phyloP scores from a whole-genome alignment of 2,113 vertebrate species.

The Xenopus borealis region DNA sequence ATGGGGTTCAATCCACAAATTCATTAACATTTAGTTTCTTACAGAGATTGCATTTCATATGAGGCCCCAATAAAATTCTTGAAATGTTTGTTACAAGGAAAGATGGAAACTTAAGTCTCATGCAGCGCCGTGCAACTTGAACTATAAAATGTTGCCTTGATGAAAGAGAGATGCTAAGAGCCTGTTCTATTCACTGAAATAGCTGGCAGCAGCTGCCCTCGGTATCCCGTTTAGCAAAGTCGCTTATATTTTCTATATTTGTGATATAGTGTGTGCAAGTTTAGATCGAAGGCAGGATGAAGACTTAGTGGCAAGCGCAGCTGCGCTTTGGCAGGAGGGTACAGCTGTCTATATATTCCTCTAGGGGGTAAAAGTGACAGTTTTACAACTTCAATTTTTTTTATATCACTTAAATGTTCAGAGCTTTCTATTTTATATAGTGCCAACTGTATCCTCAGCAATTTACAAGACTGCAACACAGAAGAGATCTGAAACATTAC shows the following conservation, averaged over 20 bases:
- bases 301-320: conserved; percentile 40
- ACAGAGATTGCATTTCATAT: background rate
- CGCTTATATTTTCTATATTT: conserved; percentile 45
- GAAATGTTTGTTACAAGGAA: conserved; percentile 28
- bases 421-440: conserved; percentile 21
- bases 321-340: conserved; percentile 21
- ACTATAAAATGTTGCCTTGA: conserved; percentile 27
- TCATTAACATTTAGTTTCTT: conserved; percentile 15
- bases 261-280: conserved; percentile 40
- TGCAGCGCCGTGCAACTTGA: conserved; percentile 32
- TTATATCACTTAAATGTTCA: conserved; percentile 18
- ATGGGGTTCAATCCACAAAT: background rate
- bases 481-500: conserved; percentile 17
- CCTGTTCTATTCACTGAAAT: conserved; percentile 27
- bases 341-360: conserved; percentile 42
- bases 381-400: conserved; percentile 34
- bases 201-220: conserved; percentile 32
- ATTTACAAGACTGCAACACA: conserved; percentile 27
- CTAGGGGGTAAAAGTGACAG: conserved; percentile 39
- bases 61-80: conserved; percentile 34
- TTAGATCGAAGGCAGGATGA: conserved; percentile 33
- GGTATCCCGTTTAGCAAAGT: conserved; percentile 38
- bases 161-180: conserved; percentile 35
- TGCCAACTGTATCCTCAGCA: conserved; percentile 12
- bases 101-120: conserved; percentile 17